Evolutionary conservation across 2,888 invertebrate genomes (phyloP).

Genomic region (Lepidocyrtoides sp.): DNA sequence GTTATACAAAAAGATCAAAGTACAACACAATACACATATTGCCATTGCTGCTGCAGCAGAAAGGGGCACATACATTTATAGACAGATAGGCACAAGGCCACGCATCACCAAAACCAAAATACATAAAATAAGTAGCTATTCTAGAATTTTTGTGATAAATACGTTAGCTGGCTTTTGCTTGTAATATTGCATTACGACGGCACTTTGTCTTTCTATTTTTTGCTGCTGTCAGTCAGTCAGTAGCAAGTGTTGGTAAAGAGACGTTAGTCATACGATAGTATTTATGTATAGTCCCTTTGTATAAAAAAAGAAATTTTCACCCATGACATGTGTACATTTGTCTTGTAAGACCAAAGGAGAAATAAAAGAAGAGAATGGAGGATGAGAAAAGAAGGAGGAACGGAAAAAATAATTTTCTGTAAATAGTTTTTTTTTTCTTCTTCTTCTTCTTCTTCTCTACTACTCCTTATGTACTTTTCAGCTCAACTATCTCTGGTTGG

Average conservation of each 20-base stretch:
- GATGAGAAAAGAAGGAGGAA: slow-evolving; percentile 13
- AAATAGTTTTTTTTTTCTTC: slow-evolving; percentile 27
- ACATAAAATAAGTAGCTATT: too few relatives aligned
- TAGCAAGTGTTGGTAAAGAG: too few relatives aligned
- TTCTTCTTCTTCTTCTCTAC: not conserved
- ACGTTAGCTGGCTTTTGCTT: not conserved
- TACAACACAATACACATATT: not conserved
- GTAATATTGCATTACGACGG: not conserved
- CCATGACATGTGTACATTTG: slow-evolving; percentile 29
- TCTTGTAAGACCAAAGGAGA: not conserved
- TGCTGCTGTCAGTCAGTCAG: not conserved
- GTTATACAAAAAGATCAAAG: not conserved
- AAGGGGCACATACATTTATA: not conserved
- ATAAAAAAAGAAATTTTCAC: slow-evolving; percentile 41
- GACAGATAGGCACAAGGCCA: too few relatives aligned
- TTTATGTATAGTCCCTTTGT: too few relatives aligned
- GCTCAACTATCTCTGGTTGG: too few relatives aligned
- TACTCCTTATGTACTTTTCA: too few relatives aligned
- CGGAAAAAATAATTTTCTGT: not conserved
- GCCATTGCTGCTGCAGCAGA: not conserved
- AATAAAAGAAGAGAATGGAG: not conserved
- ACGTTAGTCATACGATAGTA: too few relatives aligned
- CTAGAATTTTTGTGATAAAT: slow-evolving; percentile 1
- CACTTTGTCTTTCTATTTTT: slow-evolving; percentile 6
- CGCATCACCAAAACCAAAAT: too few relatives aligned